These are phyloP conservation scores for Phasia obesa DNA, from an alignment of 2,888 invertebrate genomes.

Conservation along the genomic window DNA sequence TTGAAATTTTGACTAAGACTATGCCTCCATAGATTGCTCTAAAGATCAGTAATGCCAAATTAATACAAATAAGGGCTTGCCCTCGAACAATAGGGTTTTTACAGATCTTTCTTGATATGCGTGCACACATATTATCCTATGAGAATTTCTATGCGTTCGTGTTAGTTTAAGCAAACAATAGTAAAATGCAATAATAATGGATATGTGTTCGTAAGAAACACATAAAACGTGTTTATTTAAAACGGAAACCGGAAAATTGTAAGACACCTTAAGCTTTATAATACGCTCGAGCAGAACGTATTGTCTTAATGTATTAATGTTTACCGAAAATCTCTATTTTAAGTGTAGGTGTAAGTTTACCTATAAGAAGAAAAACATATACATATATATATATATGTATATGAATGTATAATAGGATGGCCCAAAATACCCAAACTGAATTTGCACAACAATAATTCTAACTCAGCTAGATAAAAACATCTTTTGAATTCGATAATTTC, in stretches of 20 bases:
- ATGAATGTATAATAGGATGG: not conserved
- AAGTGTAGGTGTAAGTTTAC: conserved; percentile 11
- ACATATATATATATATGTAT: no score
- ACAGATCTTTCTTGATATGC: not conserved
- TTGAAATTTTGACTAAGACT: no score
- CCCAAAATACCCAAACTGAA: not conserved
- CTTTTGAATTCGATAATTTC: not conserved
- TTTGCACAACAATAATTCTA: not conserved
- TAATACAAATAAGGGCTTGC: no score
- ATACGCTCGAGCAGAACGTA: conserved; percentile 59
- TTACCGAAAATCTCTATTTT: conserved; percentile 19
- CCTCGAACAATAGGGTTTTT: not conserved
- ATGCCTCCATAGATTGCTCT: no score
- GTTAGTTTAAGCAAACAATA: conserved; percentile 45
- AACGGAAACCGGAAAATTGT: conserved; percentile 67
- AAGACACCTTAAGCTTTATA: conserved; percentile 64
- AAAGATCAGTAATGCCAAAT: no score
- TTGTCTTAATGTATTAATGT: conserved; percentile 66
- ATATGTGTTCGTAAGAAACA: not conserved
- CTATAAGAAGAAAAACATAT: not conserved
- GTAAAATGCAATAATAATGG: conserved; percentile 28
- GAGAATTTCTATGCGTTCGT: not conserved
- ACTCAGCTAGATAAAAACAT: not conserved
- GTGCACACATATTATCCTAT: not conserved
- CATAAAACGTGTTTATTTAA: conserved; percentile 43